Evolutionary conservation across 2,888 invertebrate genomes (phyloP), one percentile per base, ranked within the genome.

Genomic region (Subacronicta megacephala): DNA sequence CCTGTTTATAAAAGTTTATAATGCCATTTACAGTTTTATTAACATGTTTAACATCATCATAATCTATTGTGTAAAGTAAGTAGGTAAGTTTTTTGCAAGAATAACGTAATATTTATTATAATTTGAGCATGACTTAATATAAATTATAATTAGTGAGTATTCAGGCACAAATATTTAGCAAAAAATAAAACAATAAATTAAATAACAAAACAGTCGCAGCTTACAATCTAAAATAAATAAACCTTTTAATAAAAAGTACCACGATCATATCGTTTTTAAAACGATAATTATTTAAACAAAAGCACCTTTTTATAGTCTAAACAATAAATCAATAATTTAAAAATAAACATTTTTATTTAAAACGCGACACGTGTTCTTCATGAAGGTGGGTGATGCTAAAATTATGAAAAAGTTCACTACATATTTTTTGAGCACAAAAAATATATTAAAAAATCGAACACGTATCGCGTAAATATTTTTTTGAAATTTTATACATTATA

Each of bases 201-300:
- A 45, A 62, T 49, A 62, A 54, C 51, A 46, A 36, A 50, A 63
- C 60, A 67, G 51, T 72, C 67, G 33, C 38, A 54, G 40, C 50
- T 73, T 75, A 71, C n/a, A 52, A 13, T 37, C 68, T 79, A 81
- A 42, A 81, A 81, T 81, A 83, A 83, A 84, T 83, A 84, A 77
- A 66, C 43, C 81, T 87, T 88, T 88, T 87, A 78, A 84, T 84
- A 85, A 87, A 88, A 89, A 87, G 87, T 88, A 88, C 87, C 55
- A 52, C 51, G n/a, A n/a, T n/a, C n/a, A 37, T 56, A 80, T 84
- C 79, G 83, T 73, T 68, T 66, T 43, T 51, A 37, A 74, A 73
- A 77, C 82, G 82, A 85, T 78, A 58, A 45, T 73, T 58, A 62
- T 59, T 57, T 56, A 52, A 45, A 59, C 37, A 54, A 52, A 55